These are phyloP conservation scores for Orthosia incerta DNA, from an alignment of 2,888 invertebrate species.

Conservation along the genomic window DNA sequence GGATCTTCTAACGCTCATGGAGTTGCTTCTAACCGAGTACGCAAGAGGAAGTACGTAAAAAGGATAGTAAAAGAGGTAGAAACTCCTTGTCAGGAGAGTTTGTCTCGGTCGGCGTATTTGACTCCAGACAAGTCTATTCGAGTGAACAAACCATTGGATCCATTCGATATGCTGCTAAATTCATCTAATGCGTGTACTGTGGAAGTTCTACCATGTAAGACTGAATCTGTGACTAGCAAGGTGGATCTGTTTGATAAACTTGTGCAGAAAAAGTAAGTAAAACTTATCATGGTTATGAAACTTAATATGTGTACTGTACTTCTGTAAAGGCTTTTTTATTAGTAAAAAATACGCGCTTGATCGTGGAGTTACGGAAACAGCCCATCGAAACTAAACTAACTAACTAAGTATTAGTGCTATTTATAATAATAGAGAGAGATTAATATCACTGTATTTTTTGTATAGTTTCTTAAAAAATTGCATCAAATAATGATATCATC, in stretches of 20 bases:
- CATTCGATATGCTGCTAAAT: slow-evolving; percentile 84
- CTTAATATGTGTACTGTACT: neutral
- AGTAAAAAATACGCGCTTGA: no score
- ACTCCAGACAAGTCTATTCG: slow-evolving; percentile 87
- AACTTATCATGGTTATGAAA: neutral
- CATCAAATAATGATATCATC: no score
- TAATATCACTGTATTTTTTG: no score
- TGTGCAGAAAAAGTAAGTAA: slow-evolving; percentile 70
- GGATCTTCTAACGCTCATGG: slow-evolving; percentile 74
- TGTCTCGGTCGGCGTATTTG: slow-evolving; percentile 75
- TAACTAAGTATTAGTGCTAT: no score
- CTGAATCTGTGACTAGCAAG: slow-evolving; percentile 52
- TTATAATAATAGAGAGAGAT: no score
- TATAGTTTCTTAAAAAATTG: no score
- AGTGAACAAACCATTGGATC: slow-evolving; percentile 83
- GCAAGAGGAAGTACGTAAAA: slow-evolving; percentile 86
- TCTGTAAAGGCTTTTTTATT: neutral
- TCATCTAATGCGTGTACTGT: slow-evolving; percentile 70
- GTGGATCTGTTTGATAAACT: slow-evolving; percentile 62
- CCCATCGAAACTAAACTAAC: no score
- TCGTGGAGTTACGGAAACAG: no score
- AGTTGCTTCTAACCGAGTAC: slow-evolving; percentile 77
- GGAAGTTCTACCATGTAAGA: slow-evolving; percentile 47
- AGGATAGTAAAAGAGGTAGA: slow-evolving; percentile 80
- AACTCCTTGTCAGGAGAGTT: slow-evolving; percentile 66